Conservation (phyloP, 2,888 invertebrate genomes). For the Nephrotoma flavescens region DNA sequence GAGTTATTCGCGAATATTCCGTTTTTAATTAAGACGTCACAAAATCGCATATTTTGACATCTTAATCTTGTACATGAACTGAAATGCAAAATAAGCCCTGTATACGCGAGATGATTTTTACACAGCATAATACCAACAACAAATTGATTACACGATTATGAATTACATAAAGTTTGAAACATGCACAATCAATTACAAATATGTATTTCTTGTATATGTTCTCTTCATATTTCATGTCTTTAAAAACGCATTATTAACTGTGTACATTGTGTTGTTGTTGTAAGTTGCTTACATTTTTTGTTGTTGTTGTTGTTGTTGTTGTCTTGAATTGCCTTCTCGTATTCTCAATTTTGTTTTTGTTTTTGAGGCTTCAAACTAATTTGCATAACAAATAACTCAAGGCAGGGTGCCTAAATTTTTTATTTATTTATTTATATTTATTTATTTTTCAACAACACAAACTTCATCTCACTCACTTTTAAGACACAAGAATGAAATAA, state of each 20-base stretch:
- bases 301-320: too few relatives aligned
- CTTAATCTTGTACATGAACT: background rate
- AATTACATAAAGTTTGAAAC: constrained; percentile 4
- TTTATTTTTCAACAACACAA: constrained; percentile 2
- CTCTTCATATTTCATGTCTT: background rate
- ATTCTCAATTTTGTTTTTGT: background rate
- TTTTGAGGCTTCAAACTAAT: background rate
- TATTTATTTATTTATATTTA: background rate
- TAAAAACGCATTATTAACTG: background rate
- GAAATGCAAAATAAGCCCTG: background rate
- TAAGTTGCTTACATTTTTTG: background rate
- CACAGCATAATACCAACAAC: background rate
- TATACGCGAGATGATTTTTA: background rate
- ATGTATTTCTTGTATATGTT: background rate
- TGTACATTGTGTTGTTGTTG: background rate
- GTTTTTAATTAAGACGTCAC: background rate
- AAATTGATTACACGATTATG: constrained; percentile 1
- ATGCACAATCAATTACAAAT: constrained; percentile 3
- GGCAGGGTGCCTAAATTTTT: constrained; percentile 2
- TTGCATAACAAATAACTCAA: constrained; percentile 5
- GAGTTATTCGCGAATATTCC: background rate
- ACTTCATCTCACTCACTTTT: background rate
- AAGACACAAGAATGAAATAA: background rate
- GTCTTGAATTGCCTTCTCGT: background rate
- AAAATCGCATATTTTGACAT: background rate